Conservation (phyloP, 2,888 invertebrate genomes). For the Cantharis lateralis region DNA sequence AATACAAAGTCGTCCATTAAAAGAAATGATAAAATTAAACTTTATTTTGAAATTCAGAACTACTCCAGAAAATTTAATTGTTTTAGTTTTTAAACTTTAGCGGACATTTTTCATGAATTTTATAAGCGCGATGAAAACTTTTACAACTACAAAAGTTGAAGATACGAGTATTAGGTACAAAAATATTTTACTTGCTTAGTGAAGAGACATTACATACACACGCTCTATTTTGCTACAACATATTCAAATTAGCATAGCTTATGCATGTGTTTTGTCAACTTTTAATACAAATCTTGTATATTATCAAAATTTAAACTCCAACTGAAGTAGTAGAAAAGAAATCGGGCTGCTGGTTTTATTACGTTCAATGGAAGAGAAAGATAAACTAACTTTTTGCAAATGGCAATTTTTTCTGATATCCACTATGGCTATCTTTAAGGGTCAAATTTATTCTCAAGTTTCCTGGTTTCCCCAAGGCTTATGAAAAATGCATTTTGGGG, state of each 20-base stretch:
- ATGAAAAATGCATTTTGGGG: neutral
- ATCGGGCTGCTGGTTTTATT: neutral
- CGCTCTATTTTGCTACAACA: neutral
- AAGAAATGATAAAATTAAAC: neutral
- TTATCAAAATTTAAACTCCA: neutral
- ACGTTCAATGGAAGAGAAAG: neutral
- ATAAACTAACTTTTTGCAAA: neutral
- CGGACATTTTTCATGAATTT: neutral
- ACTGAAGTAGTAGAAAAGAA: too few species aligned
- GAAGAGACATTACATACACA: neutral
- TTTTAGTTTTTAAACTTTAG: neutral
- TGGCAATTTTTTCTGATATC: neutral
- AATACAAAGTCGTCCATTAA: neutral
- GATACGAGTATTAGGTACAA: neutral
- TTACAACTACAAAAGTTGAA: neutral
- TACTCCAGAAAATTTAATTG: neutral
- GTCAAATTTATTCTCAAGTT: neutral
- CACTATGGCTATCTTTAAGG: neutral
- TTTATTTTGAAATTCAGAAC: neutral
- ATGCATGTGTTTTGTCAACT: neutral
- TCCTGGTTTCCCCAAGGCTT: neutral
- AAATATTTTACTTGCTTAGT: neutral
- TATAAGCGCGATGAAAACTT: neutral
- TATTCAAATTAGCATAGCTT: neutral
- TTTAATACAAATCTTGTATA: neutral